Evolutionary conservation across 2,797 vertebrate genomes (phyloP), one percentile per base, ranked within the genome.

Genomic region (Neosilurus hyrtlii): DNA sequence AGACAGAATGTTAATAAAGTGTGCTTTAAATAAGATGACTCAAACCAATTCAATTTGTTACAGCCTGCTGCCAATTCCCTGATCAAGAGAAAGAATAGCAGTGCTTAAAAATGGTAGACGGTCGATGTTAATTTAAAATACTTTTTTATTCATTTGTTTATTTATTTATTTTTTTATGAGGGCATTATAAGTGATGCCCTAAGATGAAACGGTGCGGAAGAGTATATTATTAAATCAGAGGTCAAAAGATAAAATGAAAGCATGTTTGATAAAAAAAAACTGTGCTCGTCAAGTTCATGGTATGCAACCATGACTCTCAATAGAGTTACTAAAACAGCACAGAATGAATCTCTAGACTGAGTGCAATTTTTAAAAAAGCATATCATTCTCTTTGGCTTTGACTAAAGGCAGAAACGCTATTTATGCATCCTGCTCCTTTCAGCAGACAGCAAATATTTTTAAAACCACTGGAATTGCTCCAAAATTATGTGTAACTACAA

Each of bases 291-390:
- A 59, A 52, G 72, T 70, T 81, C 43, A 84, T 54, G 54, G 70
- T 37, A 76, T 43, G 72, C 26, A 80, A 67, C 80, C 61, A 84
- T 16, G 56, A 20, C 63, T 75, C 30, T 61, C 35, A 2, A 57
- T 24, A 10, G 59, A 52, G 20, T 68, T 63, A 24, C 57, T 73
- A 20, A 57, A 72, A 70, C 30, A 20, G 51, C 43, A 26, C 37
- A 62, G 24, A 79, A 35, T 66, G 20, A 80, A 80, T 75, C 78
- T 66, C 68, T 65, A 43, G 54, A 72, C 56, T 54, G 82, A 65
- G 51, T n/a, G 61, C 77, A 80, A 62, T 79, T 78, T 72, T 18
- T 43, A 52, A 71, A 80, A 80, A 68, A 59, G 43, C 56, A 26
- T 8, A 26, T 54, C 35, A 11, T 14, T 10, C 59, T 62, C 18